Conservation (phyloP, 2,888 invertebrate species). For the Polylopha cassiicola region DNA sequence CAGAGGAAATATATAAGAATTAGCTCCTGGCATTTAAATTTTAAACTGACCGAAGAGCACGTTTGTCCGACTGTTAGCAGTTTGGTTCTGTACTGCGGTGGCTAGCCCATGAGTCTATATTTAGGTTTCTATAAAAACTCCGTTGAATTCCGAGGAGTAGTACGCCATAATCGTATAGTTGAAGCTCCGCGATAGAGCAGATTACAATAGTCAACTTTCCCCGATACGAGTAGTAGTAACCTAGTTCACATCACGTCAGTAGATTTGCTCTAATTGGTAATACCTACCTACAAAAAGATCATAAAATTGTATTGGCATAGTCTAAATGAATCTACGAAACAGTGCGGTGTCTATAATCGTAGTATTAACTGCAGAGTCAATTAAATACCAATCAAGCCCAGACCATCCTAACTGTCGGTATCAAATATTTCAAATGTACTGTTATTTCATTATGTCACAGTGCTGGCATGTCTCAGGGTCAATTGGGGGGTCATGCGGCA, state of each 20-base stretch:
- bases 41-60: conserved; percentile 25
- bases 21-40: conserved; percentile 9
- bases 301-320: conserved; percentile 21
- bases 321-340: too few species aligned
- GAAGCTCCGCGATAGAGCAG: conserved; percentile 14
- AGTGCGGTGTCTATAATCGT: too few species aligned
- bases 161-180: conserved; percentile 23
- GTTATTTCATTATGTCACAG: conserved; percentile 48
- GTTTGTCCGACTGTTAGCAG: conserved; percentile 42
- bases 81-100: conserved; percentile 37
- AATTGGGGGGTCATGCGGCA: conserved; percentile 54
- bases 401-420: conserved; percentile 21
- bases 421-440: conserved; percentile 23
- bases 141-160: conserved; percentile 47
- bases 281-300: conserved; percentile 35
- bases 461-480: conserved; percentile 46
- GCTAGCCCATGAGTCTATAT: conserved; percentile 46
- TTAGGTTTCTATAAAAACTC: conserved; percentile 59
- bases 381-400: conserved; percentile 18
- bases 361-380: too few species aligned
- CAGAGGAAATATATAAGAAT: conserved; percentile 2
- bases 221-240: too few species aligned
- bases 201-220: too few species aligned
- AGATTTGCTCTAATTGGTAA: conserved; percentile 30
- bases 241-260: too few species aligned